Evolutionary conservation across 2,113 vertebrate genomes (phyloP).

Genomic region (Aegotheles bennettii): DNA sequence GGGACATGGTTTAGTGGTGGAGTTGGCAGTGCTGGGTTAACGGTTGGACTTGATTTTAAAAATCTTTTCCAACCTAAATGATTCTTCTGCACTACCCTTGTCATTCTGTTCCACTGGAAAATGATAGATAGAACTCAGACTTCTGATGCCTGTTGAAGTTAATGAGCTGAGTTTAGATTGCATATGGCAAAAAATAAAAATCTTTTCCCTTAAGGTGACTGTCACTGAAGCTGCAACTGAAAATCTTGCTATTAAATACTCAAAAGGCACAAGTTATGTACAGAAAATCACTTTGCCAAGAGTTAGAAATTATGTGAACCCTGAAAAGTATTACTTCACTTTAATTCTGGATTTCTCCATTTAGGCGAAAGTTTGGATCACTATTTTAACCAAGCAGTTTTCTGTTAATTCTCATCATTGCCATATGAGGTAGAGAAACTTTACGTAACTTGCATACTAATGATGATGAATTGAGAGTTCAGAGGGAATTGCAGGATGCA

Average conservation of each 20-base stretch:
- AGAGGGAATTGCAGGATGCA: background rate
- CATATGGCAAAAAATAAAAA: background rate
- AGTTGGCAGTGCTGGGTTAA: too few relatives aligned
- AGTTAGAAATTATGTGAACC: background rate
- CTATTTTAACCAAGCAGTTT: background rate
- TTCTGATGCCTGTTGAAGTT: background rate
- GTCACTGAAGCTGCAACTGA: background rate
- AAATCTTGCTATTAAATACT: background rate
- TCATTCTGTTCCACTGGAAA: background rate
- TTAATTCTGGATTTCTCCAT: background rate
- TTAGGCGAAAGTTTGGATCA: background rate
- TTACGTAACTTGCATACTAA: background rate
- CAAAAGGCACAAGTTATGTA: background rate
- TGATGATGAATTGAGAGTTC: background rate
- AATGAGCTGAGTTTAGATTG: background rate
- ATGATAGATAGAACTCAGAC: background rate
- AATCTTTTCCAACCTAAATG: too few relatives aligned
- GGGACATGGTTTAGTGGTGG: too few relatives aligned
- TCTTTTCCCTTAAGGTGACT: background rate
- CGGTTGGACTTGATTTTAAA: too few relatives aligned
- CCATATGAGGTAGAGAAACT: background rate
- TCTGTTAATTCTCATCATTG: background rate
- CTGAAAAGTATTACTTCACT: background rate
- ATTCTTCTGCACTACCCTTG: background rate
- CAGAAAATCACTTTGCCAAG: background rate